These are phyloP conservation scores for Phymatocera aterrima DNA, from an alignment of 2,888 invertebrate genomes.

Conservation along the genomic window DNA sequence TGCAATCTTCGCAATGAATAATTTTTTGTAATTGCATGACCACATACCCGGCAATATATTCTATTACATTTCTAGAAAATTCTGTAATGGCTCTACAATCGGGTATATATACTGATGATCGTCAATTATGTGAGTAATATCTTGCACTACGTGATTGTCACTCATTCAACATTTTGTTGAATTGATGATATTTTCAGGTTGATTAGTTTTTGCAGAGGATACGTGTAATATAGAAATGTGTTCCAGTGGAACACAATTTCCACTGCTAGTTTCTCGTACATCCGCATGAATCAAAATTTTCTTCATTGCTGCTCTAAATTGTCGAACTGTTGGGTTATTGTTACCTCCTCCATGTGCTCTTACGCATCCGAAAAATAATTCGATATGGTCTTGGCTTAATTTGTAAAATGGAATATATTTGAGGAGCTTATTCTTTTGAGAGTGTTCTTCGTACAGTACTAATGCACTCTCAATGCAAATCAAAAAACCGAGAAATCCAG, in stretches of 20 bases:
- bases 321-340: slow-evolving; percentile 49
- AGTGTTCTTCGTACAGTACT: slow-evolving; percentile 19
- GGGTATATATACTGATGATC: no score
- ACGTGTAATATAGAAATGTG: slow-evolving; percentile 51
- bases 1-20: neutral
- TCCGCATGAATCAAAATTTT: slow-evolving; percentile 40
- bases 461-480: slow-evolving; percentile 23
- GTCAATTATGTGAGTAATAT: no score
- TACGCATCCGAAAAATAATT: slow-evolving; percentile 47
- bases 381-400: slow-evolving; percentile 48
- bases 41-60: no score
- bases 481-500: slow-evolving; percentile 46
- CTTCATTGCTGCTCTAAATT: slow-evolving; percentile 48
- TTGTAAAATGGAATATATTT: slow-evolving; percentile 47
- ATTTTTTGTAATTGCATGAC: no score
- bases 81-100: no score
- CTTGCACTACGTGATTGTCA: no score
- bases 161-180: no score
- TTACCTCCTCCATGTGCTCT: slow-evolving; percentile 47
- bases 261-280: slow-evolving; percentile 21
- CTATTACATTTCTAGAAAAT: no score
- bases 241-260: slow-evolving; percentile 54
- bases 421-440: slow-evolving; percentile 1
- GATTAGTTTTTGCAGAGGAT: neutral
- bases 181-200: slow-evolving; percentile 8